Percentiles rank a stretch among this genome's conserved stretches.
phyloP scores from a whole-genome alignment of 2,113 vertebrate species.

The Leptocoma aspasia region DNA sequence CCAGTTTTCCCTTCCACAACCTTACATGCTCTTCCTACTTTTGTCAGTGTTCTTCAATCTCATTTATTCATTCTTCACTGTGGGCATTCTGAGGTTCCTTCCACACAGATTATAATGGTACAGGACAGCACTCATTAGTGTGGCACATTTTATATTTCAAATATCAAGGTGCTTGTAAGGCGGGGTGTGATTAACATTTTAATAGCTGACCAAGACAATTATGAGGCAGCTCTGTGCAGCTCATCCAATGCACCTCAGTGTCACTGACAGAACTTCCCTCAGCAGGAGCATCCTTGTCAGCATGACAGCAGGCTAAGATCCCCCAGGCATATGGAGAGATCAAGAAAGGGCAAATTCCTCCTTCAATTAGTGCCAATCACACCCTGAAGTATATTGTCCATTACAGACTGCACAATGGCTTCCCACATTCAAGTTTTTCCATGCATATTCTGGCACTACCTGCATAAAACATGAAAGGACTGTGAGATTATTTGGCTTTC shows the following conservation, averaged over 20 bases:
- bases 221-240: not conserved
- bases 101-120: not conserved
- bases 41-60: not conserved
- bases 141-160: not conserved
- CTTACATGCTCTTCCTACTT: not conserved
- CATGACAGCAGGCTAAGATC: conserved; percentile 1
- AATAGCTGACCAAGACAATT: not conserved
- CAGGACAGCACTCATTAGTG: not conserved
- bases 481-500: not conserved
- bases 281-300: conserved; percentile 19
- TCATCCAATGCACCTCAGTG: not conserved
- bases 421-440: not conserved
- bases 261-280: conserved; percentile 14
- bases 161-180: conserved; percentile 4
- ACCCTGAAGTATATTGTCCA: not conserved
- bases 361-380: conserved; percentile 52
- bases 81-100: not conserved
- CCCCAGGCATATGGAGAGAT: conserved; percentile 1
- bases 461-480: conserved; percentile 38
- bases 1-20: not conserved
- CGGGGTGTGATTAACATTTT: conserved; percentile 24
- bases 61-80: not conserved
- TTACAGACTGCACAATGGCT: not conserved
- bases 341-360: not conserved
- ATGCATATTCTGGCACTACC: not conserved